Evolutionary conservation across 1,140 invertebrate species (phyloP).

Genomic region (Pteromalus puparum): DNA sequence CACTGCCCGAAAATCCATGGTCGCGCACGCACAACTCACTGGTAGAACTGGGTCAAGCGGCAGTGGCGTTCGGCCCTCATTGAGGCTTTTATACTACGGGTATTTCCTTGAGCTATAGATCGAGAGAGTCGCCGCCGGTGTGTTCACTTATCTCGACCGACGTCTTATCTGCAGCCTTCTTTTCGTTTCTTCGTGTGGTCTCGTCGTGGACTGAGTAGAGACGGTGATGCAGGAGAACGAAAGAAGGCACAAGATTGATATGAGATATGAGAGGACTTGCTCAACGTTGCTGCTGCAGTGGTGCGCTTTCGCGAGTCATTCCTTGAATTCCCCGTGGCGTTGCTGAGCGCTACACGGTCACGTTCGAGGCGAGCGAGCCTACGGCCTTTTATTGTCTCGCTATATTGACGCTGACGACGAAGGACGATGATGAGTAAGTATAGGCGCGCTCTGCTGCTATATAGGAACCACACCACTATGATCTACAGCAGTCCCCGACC

Average conservation of each 20-base stretch:
- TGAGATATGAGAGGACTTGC: background rate
- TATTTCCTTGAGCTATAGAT: background rate
- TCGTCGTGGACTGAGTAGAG: background rate
- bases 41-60: slow-evolving; percentile 37
- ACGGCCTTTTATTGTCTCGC: background rate
- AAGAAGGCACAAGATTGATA: background rate
- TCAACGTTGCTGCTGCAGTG: background rate
- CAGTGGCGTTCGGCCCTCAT: background rate
- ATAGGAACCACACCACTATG: background rate
- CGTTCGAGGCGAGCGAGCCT: background rate
- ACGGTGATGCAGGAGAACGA: background rate
- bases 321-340: slow-evolving; percentile 11
- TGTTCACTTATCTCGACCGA: background rate
- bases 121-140: background rate
- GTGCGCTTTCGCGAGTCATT: slow-evolving; percentile 9
- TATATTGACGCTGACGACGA: background rate
- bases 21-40: background rate
- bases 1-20: slow-evolving; percentile 23
- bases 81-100: background rate
- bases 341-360: slow-evolving; percentile 1
- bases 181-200: background rate
- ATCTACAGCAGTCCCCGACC: background rate
- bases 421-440: background rate
- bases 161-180: background rate
- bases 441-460: background rate